Conservation (phyloP, 2,888 invertebrate genomes). For the Tenthredo distinguenda region DNA sequence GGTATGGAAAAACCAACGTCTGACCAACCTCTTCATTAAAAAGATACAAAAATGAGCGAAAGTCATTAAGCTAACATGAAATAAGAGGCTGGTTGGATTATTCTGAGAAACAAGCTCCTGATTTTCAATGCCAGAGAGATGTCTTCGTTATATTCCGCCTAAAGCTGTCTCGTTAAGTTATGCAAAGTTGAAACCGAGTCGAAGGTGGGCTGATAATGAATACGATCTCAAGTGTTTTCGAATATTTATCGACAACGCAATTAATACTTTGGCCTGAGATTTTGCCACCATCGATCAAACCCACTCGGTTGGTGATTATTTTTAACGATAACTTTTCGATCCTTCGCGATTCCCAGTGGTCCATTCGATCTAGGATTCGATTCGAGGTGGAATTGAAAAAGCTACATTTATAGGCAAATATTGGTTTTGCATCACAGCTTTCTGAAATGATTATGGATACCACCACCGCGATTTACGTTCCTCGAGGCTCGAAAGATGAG, state of each 20-base stretch:
- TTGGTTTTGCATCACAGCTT: not conserved
- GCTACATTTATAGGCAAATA: not conserved
- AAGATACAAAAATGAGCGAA: not conserved
- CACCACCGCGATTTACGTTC: not conserved
- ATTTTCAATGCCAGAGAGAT: not conserved
- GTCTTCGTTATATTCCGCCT: not conserved
- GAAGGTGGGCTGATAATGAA: not conserved
- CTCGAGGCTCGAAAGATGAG: not conserved
- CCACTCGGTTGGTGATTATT: not conserved
- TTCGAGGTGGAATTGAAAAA: not conserved
- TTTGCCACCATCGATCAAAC: not conserved
- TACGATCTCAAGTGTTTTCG: not conserved
- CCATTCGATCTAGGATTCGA: not conserved
- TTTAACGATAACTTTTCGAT: not conserved
- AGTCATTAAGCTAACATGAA: not conserved
- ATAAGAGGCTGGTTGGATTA: not conserved
- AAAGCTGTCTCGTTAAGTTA: not conserved
- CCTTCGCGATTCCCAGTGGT: not conserved
- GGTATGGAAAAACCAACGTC: not conserved
- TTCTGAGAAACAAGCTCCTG: not conserved
- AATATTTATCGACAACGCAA: slow-evolving; percentile 16
- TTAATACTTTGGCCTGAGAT: not conserved
- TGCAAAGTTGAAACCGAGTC: not conserved
- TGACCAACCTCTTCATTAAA: not conserved
- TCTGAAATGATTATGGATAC: not conserved